Base-by-base conservation (phyloP, 2,888 invertebrate genomes). In the Hypena proboscidalis region DNA sequence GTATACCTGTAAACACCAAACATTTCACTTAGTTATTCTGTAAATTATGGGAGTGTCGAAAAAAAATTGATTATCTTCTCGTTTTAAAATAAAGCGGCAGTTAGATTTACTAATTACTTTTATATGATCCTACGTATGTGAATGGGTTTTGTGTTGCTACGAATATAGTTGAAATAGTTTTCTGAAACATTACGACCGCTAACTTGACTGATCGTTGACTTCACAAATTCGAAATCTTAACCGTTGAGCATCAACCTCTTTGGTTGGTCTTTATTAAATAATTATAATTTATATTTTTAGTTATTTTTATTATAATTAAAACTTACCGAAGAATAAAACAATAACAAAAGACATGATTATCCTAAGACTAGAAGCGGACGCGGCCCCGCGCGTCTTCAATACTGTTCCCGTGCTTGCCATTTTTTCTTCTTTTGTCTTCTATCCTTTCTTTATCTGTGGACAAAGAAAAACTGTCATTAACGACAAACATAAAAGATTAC, bases 241-340 rank as follows among this genome's bases (percentile, higher is more conserved):
- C n/a, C n/a, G n/a, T n/a, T n/a, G n/a, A n/a, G n/a, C n/a, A n/a
- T n/a, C n/a, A n/a, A n/a, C n/a, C n/a, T n/a, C n/a, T n/a, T n/a
- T n/a, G n/a, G n/a, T n/a, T n/a, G n/a, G n/a, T n/a, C n/a, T n/a
- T n/a, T n/a, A n/a, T n/a, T n/a, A n/a, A n/a, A n/a, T n/a, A n/a
- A n/a, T n/a, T n/a, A n/a, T 9, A n/a, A 0, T 15, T 9, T 11
- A 26, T 10, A 10, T 10, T 2, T 1, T 0, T 0, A 19, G 8
- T 13, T 15, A 10, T 7, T 7, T 3, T 11, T n/a, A 6, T 11
- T 1, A 23, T 3, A 4, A 23, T 8, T 9, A n/a, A n/a, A 2
- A 75, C 85, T 83, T 62, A 89, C 90, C 84, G 77, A 87, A 70
- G 52, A 86, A 69, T 59, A 88, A 63, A 53, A 85, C 61, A 41